Evolutionary conservation across 2,797 vertebrate species (phyloP), one percentile per base, ranked within the genome.

Genomic region (Peromyscus eremicus): DNA sequence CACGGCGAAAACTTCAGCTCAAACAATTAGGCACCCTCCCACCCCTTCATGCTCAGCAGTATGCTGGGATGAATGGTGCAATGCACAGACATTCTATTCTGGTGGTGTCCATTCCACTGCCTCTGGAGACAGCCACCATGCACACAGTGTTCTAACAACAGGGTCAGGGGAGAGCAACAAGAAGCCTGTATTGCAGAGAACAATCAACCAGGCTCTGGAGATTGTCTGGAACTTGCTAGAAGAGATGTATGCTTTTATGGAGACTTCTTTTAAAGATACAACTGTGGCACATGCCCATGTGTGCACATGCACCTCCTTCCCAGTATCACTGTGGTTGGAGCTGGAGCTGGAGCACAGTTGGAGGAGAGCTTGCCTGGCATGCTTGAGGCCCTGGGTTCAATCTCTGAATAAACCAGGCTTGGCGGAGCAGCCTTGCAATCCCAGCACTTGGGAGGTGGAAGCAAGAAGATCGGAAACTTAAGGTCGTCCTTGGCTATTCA

Each of bases 181-280:
- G 13, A 25, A 60, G 19, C 43, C 37, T 29, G 9, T 2, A 2
- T n/a, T 2, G 19, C 1, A 43, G 27, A 62, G 34, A 16, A 23
- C 1, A 4, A 32, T n/a, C 73, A 73, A 17, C 5, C 34, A 43
- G 55, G 13, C 55, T 91, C 73, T 60, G 32, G 52, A 34, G n/a
- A 32, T 21, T 40, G 76, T n/a, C 29, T 46, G 29, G 9, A 43
- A 16, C 19, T 79, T 57, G 49, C 46, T 25, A 70, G 85, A 46
- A 2, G 43, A 83, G 70, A 57, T 93, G 43, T 81, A 23, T 73
- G 84, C 85, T 34, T 95, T 92, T 66, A 87, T 60, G n/a, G 25
- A 89, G 87, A 87, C 66, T 6, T 25, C 43, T 46, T 34, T 29
- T 60, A 52, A 87, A 87, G 23, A 52, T 52, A 37, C 0, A 16